Evolutionary conservation across 2,113 vertebrate species (phyloP).

Genomic region (Peromyscus polionotus): DNA sequence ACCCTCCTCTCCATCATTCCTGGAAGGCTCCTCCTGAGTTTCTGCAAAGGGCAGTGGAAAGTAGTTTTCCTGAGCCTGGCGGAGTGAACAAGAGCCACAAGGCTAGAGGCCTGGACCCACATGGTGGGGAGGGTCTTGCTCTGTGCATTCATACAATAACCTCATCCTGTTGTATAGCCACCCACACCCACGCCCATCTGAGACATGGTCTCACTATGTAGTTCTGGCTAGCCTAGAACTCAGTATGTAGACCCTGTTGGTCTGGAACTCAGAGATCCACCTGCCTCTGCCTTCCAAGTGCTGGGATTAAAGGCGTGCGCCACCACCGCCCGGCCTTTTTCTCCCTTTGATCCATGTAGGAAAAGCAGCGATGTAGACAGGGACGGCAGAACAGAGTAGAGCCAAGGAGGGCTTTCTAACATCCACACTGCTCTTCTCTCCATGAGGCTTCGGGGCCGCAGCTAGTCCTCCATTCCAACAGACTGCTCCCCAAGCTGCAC

Average conservation of each 20-base stretch:
- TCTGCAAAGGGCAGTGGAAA: neutral
- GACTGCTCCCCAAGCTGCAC: neutral
- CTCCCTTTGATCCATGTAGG: neutral
- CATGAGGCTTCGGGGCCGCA: neutral
- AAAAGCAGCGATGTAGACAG: neutral
- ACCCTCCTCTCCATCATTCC: slow-evolving; percentile 23
- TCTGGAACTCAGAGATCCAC: neutral
- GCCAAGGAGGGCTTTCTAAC: neutral
- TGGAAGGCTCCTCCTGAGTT: slow-evolving; percentile 59
- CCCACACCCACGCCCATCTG: neutral
- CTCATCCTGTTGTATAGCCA: neutral
- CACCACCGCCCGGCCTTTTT: neutral
- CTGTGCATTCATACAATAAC: neutral
- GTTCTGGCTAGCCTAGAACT: neutral
- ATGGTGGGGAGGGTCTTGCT: neutral
- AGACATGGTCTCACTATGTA: neutral
- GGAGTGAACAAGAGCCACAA: neutral
- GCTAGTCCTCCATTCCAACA: rapidly evolving
- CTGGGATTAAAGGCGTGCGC: neutral
- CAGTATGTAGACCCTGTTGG: neutral
- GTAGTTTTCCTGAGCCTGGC: slow-evolving; percentile 11
- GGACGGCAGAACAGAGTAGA: too few relatives aligned
- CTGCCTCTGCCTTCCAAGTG: neutral
- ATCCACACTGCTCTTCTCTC: neutral
- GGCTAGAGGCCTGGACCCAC: neutral